phyloP scores from a whole-genome alignment of 2,113 vertebrate genomes.

The sheep (Ovis aries) region DNA sequence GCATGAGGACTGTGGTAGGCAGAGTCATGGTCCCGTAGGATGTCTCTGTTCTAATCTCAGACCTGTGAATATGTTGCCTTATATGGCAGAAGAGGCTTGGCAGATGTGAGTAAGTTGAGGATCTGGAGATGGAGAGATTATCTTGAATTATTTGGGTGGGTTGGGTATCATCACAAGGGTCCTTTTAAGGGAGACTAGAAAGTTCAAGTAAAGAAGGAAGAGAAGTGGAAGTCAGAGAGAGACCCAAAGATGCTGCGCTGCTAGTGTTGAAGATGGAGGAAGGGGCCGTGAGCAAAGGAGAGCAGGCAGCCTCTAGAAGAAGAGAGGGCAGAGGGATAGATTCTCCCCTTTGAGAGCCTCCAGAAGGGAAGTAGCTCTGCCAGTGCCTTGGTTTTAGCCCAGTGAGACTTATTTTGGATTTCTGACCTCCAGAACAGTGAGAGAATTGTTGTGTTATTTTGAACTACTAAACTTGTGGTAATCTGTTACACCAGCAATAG shows the following conservation, averaged over 20 bases:
- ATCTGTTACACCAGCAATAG: not conserved
- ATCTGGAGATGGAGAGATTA: not conserved
- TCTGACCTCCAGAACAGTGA: not conserved
- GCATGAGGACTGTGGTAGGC: not conserved
- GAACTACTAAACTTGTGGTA: not conserved
- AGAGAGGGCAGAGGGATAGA: not conserved
- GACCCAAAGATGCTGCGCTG: rapidly evolving
- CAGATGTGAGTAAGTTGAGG: not conserved
- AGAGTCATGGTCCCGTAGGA: not conserved
- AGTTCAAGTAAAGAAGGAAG: not conserved
- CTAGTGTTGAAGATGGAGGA: not conserved
- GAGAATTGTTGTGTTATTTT: not conserved
- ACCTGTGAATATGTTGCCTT: not conserved
- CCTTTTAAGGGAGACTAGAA: not conserved
- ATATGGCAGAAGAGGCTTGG: rapidly evolving
- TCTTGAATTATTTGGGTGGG: not conserved
- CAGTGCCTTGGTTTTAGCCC: not conserved
- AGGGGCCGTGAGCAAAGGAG: not conserved
- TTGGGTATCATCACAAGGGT: too few species aligned
- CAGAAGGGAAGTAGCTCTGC: not conserved
- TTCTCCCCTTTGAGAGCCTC: not conserved
- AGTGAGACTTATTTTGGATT: not conserved
- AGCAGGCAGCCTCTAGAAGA: not conserved
- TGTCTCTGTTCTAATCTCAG: not conserved
- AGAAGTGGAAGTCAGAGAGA: not conserved